phyloP scores from a whole-genome alignment of 2,113 vertebrate genomes.

The Dicaeum eximium region DNA sequence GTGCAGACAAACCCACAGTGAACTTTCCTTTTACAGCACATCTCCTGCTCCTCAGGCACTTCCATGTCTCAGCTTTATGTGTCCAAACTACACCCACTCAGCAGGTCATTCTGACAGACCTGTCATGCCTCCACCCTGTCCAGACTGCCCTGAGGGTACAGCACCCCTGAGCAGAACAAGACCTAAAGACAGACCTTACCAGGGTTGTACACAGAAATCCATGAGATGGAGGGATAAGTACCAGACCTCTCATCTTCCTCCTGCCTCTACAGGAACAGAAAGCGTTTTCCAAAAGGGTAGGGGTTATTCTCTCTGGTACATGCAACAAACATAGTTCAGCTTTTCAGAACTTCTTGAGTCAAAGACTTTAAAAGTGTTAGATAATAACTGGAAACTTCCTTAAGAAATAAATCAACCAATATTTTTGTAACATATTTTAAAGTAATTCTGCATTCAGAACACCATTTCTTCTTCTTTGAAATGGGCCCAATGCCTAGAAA shows the following conservation, averaged over 20 bases:
- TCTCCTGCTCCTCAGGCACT: not conserved
- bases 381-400: not conserved
- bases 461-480: not conserved
- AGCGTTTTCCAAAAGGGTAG: not conserved
- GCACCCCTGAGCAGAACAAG: not conserved
- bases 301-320: not conserved
- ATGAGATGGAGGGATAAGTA: not conserved
- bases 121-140: not conserved
- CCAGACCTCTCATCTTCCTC: not conserved
- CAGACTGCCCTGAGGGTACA: not conserved
- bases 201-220: not conserved
- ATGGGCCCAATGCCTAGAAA: not conserved
- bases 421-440: not conserved
- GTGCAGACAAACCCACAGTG: rapidly evolving
- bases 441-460: not conserved
- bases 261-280: not conserved
- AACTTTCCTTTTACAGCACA: not conserved
- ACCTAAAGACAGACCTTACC: not conserved
- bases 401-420: not conserved
- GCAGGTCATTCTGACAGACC: not conserved
- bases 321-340: not conserved
- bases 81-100: not conserved
- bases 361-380: not conserved
- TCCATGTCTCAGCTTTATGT: not conserved
- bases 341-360: not conserved